These are phyloP conservation scores for Phyto melanocephala DNA, from an alignment of 2,888 invertebrate genomes.

Conservation along the genomic window DNA sequence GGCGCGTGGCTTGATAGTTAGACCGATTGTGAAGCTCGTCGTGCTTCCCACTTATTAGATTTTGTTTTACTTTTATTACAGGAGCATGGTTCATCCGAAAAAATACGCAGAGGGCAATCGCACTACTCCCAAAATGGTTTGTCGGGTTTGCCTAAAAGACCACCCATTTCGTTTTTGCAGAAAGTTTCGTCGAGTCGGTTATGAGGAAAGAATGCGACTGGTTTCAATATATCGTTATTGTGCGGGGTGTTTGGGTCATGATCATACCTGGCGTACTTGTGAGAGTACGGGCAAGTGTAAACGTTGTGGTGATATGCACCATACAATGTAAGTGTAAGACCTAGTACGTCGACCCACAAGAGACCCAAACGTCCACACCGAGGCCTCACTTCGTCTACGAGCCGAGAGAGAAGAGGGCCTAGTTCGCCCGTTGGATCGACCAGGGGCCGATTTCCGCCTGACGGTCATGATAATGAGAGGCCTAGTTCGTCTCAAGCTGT, in stretches of 20 bases:
- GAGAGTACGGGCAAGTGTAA: too few relatives aligned
- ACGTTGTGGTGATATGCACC: too few relatives aligned
- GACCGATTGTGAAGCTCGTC: conserved; percentile 18
- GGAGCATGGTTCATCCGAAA: not conserved
- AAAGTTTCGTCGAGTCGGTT: too few relatives aligned
- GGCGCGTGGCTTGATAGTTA: too few relatives aligned
- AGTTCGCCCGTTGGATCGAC: not conserved
- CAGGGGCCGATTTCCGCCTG: not conserved
- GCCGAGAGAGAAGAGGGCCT: not conserved
- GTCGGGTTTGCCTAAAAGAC: not conserved
- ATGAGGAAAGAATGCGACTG: too few relatives aligned
- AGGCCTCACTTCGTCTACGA: not conserved
- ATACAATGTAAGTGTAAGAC: not conserved
- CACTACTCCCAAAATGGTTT: not conserved
- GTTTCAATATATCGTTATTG: too few relatives aligned
- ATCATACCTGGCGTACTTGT: too few relatives aligned
- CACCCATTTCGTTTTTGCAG: not conserved
- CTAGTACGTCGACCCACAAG: too few relatives aligned
- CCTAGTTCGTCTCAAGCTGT: conserved; percentile 12
- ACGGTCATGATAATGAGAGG: not conserved
- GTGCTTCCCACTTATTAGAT: conserved; percentile 9
- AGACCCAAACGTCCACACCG: not conserved
- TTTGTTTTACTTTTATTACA: not conserved
- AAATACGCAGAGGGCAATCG: not conserved
- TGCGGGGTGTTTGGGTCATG: too few relatives aligned